Evolutionary conservation across 2,113 vertebrate species (phyloP).

Genomic region (Vombatus ursinus): DNA sequence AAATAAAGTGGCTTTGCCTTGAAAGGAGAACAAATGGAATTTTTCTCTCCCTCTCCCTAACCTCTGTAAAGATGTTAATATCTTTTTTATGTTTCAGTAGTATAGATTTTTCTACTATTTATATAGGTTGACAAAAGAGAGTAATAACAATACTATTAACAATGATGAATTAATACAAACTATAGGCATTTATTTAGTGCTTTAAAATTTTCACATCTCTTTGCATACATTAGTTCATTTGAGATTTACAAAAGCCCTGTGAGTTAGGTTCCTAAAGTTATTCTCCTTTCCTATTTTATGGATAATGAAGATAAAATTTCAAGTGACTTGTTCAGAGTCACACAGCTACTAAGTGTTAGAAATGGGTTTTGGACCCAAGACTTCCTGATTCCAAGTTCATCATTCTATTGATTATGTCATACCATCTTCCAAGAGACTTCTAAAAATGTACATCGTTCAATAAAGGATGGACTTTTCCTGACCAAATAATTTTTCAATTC

Average conservation of each 20-base stretch:
- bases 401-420: background rate
- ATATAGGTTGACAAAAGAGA: constrained; percentile 18
- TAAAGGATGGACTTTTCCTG: background rate
- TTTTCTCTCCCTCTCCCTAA: constrained; percentile 63
- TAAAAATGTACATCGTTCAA: background rate
- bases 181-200: background rate
- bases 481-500: background rate
- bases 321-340: background rate
- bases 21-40: constrained; percentile 45
- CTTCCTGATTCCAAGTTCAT: background rate
- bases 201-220: background rate
- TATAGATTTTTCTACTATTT: constrained; percentile 37
- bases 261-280: background rate
- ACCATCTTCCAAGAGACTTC: background rate
- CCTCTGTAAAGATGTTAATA: constrained; percentile 54
- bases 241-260: background rate
- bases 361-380: background rate
- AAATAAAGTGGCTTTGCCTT: constrained; percentile 41
- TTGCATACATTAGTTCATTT: background rate
- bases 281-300: background rate
- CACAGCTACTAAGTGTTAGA: background rate
- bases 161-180: background rate
- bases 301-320: background rate
- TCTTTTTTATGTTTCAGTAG: constrained; percentile 52
- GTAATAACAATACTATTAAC: background rate